Conservation (phyloP, 2,888 invertebrate genomes). For the Phymatocera aterrima region DNA sequence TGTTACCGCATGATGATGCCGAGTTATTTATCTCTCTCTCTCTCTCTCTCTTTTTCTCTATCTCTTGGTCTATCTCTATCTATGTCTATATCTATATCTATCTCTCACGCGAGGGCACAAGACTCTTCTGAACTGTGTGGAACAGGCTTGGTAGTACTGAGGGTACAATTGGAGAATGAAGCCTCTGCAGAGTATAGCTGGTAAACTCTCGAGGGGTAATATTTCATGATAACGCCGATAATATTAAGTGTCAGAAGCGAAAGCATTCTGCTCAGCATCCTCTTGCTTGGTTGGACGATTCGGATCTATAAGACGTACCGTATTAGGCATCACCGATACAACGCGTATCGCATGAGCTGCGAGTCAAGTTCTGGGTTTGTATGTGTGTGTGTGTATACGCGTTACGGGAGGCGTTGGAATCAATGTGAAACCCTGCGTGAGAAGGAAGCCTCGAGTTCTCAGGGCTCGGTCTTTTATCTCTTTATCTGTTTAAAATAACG, state of each 20-base stretch:
- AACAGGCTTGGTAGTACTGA: not conserved
- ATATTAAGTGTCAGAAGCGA: not conserved
- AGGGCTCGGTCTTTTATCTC: constrained; percentile 34
- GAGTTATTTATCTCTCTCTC: not conserved
- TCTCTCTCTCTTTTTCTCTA: no score
- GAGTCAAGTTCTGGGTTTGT: not conserved
- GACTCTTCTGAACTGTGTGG: not conserved
- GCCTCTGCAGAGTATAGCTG: not conserved
- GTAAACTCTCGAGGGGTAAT: constrained; percentile 20
- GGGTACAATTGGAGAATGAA: not conserved
- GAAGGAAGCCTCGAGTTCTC: constrained; percentile 36
- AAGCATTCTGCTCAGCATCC: constrained; percentile 11
- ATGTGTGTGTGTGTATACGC: not conserved
- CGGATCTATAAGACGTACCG: no score
- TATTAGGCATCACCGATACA: not conserved
- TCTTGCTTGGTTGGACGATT: not conserved
- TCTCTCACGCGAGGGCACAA: no score
- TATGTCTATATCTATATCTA: no score
- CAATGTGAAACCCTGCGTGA: constrained; percentile 39
- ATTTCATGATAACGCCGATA: not conserved
- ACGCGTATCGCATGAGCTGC: not conserved
- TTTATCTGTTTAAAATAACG: constrained; percentile 37
- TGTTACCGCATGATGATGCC: not conserved
- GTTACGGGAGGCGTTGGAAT: constrained; percentile 12
- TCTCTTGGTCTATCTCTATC: no score